These are phyloP conservation scores for Lepidocyrtoides sp. DNA, from an alignment of 2,888 invertebrate genomes.

Conservation along the genomic window DNA sequence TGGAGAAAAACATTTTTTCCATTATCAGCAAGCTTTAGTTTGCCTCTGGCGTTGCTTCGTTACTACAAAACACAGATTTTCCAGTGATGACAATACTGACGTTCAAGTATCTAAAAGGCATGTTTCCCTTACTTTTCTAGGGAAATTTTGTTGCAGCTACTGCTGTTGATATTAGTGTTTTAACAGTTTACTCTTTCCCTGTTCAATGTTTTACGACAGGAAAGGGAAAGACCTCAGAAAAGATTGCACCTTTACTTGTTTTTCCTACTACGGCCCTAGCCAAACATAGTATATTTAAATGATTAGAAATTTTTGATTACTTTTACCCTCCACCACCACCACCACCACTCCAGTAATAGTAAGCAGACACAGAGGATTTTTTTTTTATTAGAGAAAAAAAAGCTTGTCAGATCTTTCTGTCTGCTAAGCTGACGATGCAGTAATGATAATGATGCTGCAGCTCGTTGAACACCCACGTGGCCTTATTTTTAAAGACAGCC, in stretches of 20 bases:
- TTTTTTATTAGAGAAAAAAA: neutral
- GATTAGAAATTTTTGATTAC: too few relatives aligned
- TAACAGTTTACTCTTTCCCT: neutral
- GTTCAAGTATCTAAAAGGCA: neutral
- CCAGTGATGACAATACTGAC: neutral
- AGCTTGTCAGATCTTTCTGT: neutral
- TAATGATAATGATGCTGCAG: neutral
- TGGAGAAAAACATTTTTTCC: neutral
- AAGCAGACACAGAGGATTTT: too few relatives aligned
- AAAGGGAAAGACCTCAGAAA: neutral
- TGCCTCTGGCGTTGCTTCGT: neutral
- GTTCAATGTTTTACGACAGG: neutral
- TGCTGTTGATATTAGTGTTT: neutral
- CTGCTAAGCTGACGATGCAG: conserved; percentile 9
- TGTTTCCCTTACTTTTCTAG: neutral
- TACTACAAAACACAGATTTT: neutral
- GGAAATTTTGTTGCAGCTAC: too few relatives aligned
- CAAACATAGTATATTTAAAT: too few relatives aligned
- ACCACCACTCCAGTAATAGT: too few relatives aligned
- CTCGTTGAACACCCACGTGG: conserved; percentile 70
- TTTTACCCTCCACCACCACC: too few relatives aligned
- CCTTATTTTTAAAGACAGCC: conserved; percentile 30
- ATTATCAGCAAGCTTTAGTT: neutral
- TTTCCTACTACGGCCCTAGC: neutral
- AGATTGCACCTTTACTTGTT: neutral